Base-by-base conservation (phyloP, 2,797 vertebrate species). In the Alauda arvensis region DNA sequence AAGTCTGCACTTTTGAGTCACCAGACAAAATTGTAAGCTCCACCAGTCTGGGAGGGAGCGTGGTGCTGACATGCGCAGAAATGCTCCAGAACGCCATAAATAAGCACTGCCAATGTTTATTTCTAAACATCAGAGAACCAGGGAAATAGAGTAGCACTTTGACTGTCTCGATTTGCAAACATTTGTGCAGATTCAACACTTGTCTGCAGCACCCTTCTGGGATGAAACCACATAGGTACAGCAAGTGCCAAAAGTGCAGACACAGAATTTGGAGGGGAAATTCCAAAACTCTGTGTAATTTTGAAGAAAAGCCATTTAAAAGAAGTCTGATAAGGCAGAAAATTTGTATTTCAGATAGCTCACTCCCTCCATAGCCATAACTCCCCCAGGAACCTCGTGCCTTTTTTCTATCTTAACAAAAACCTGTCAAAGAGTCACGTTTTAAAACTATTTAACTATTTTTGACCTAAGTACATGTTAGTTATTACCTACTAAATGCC, bases 61-160 rank as follows among this genome's bases (percentile, higher is more conserved):
- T 45, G 92, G 55, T 72, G 90, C 93, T 93, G 95, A 94, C 86
- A 78, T 61, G 89, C 60, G 81, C 93, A 90, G 94, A 88, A 95
- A 91, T 40, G 55, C 78, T 87, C 66, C 53, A 40, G 52, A 91
- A 37, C 12, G 24, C 95, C 95, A 68, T 82, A 89, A 95, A 94
- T 88, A 94, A 95, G 82, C 76, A 79, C 74, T 96, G 89, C 90
- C 94, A 96, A 91, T 96, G 90, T 96, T 97, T 96, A 95, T 92
- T 96, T 90, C 95, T 95, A 96, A 96, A 93, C 89, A 94, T 94
- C 93, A 93, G 92, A 96, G 93, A 95, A 93, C 65, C 84, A 78
- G 91, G 83, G 88, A 95, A 95, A 94, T 89, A 85, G 78, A 86
- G 92, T 84, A 94, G 92, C 74, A 89, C 92, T 96, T 69, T 65